A percentile compares a stretch with the other conserved stretches of the same genome.
Conservation (phyloP, 2,888 invertebrate genomes). For the Branchellion lobata region DNA sequence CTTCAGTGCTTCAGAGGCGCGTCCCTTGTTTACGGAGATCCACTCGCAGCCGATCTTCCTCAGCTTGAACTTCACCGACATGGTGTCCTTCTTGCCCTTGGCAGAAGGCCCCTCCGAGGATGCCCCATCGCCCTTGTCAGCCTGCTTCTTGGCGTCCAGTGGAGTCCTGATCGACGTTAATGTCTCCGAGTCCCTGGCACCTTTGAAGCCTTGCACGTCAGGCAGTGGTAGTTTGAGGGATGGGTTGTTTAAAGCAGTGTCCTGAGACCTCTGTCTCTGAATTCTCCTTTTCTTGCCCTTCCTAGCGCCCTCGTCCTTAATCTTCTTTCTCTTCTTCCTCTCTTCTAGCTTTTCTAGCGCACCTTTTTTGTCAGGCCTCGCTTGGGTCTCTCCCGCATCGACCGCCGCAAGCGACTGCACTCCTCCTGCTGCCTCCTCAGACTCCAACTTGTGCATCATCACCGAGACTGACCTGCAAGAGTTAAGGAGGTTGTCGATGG, state of each 20-base stretch:
- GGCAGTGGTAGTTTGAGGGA: slow-evolving; percentile 15
- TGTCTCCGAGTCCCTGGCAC: background rate
- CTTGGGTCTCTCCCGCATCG: background rate
- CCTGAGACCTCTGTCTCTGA: background rate
- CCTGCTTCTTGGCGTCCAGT: background rate
- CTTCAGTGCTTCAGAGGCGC: background rate
- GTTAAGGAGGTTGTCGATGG: slow-evolving; percentile 2
- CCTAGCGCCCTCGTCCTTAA: background rate
- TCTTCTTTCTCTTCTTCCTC: slow-evolving; percentile 31
- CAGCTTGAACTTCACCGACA: slow-evolving; percentile 36
- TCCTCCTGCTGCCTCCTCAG: background rate
- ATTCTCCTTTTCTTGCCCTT: slow-evolving; percentile 22
- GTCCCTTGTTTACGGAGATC: slow-evolving; percentile 33
- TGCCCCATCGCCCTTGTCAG: background rate
- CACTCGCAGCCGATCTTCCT: slow-evolving; percentile 35
- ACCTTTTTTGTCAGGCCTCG: background rate
- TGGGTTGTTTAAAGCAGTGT: background rate
- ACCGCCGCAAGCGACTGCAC: background rate
- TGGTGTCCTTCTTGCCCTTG: background rate
- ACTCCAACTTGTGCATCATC: slow-evolving; percentile 41
- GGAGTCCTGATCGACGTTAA: background rate
- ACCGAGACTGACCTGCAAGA: slow-evolving; percentile 38
- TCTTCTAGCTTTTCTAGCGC: background rate
- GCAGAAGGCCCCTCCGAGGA: too few relatives aligned
- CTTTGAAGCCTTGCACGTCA: too few relatives aligned